phyloP scores from a whole-genome alignment of 2,888 invertebrate genomes.

The Aricia artaxerxes region DNA sequence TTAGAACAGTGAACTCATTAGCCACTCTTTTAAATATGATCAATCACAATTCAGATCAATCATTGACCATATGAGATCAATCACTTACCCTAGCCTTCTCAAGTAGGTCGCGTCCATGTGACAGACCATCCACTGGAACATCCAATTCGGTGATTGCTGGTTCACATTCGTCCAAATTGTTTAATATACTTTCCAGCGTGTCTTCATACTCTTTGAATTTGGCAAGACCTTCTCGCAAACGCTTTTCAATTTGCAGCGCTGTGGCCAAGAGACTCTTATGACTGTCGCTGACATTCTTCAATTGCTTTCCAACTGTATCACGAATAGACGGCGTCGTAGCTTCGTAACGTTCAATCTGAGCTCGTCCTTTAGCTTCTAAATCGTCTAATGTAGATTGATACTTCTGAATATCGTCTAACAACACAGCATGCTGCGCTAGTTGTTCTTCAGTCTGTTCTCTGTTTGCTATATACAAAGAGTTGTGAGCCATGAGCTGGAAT shows the following conservation, averaged over 20 bases:
- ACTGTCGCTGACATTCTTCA: slow-evolving; percentile 95
- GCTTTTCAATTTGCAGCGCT: slow-evolving; percentile 93
- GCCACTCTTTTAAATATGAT: neutral
- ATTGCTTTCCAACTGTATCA: slow-evolving; percentile 89
- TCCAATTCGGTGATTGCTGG: slow-evolving; percentile 88
- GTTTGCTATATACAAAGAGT: slow-evolving; percentile 94
- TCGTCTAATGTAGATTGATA: slow-evolving; percentile 91
- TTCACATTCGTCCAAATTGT: slow-evolving; percentile 89
- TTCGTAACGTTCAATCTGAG: slow-evolving; percentile 90
- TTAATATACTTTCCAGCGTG: slow-evolving; percentile 91
- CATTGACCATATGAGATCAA: slow-evolving; percentile 64
- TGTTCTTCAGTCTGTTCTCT: slow-evolving; percentile 95
- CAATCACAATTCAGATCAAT: neutral
- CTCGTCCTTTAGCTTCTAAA: slow-evolving; percentile 89
- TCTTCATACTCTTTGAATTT: slow-evolving; percentile 97
- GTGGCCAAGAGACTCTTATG: slow-evolving; percentile 94
- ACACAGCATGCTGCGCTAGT: slow-evolving; percentile 90
- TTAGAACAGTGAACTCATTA: neutral
- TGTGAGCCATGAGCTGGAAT: slow-evolving; percentile 97
- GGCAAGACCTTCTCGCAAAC: slow-evolving; percentile 91
- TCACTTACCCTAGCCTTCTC: slow-evolving; percentile 86
- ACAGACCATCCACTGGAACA: slow-evolving; percentile 86
- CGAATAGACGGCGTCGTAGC: slow-evolving; percentile 86
- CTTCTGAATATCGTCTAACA: slow-evolving; percentile 89
- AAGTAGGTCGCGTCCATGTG: slow-evolving; percentile 85